Evolutionary conservation across 1,140 invertebrate genomes (phyloP).

Genomic region (Drosophila ananassae): DNA sequence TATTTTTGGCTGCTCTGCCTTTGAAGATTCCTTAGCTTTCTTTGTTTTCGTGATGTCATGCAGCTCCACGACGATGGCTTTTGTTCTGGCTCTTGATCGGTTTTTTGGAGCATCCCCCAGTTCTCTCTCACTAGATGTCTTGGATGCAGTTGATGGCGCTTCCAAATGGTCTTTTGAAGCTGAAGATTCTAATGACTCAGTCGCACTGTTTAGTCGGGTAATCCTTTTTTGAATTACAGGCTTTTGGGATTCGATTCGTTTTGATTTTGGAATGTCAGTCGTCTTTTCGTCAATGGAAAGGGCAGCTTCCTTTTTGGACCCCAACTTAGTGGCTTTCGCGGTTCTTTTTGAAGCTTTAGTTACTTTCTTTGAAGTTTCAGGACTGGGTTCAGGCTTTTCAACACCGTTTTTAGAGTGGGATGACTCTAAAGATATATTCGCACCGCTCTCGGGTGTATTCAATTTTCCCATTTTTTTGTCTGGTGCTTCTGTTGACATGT

Average conservation of each 20-base stretch:
- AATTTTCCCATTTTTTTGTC: not conserved
- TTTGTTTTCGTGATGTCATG: no score
- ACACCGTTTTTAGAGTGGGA: not conserved
- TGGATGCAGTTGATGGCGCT: no score
- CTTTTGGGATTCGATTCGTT: not conserved
- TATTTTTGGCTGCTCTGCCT: no score
- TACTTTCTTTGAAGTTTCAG: not conserved
- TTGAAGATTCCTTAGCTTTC: no score
- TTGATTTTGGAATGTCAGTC: not conserved
- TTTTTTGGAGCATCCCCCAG: no score
- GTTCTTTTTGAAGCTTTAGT: not conserved
- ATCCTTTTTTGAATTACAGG: no score
- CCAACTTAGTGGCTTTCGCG: not conserved
- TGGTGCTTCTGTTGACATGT: not conserved
- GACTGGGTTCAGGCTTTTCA: not conserved
- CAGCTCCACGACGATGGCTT: no score
- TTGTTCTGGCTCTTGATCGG: no score
- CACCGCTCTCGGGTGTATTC: not conserved
- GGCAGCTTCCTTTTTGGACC: not conserved
- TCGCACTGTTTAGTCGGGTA: no score
- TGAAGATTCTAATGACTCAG: no score
- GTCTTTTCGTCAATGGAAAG: not conserved
- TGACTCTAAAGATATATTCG: not conserved
- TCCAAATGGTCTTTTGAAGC: no score
- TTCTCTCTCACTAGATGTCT: no score